Evolutionary conservation across 2,888 invertebrate species (phyloP).

Genomic region (Pterostichus madidus): DNA sequence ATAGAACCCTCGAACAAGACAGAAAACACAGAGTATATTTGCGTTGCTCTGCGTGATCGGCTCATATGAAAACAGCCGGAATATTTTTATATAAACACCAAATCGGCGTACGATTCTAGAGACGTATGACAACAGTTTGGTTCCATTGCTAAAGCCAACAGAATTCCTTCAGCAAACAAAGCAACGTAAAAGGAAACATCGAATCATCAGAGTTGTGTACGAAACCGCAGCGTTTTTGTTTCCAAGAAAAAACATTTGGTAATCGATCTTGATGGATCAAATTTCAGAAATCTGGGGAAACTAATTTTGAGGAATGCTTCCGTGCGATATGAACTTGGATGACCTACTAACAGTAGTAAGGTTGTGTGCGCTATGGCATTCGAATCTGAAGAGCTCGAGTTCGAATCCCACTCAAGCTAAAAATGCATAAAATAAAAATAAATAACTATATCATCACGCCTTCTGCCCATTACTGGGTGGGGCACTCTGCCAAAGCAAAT

Average conservation of each 20-base stretch:
- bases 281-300: slow-evolving; percentile 28
- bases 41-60: slow-evolving; percentile 20
- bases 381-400: too few species aligned
- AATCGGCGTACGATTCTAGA: slow-evolving; percentile 8
- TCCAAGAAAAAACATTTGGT: slow-evolving; percentile 37
- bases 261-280: slow-evolving; percentile 33
- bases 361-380: too few species aligned
- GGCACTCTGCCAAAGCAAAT: too few species aligned
- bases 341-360: too few species aligned
- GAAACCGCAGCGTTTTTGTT: slow-evolving; percentile 35
- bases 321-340: background rate
- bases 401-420: too few species aligned
- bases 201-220: slow-evolving; percentile 33
- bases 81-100: slow-evolving; percentile 43
- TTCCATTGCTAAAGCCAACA: slow-evolving; percentile 48
- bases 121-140: slow-evolving; percentile 42
- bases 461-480: too few species aligned
- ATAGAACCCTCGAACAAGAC: slow-evolving; percentile 4
- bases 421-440: too few species aligned
- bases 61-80: slow-evolving; percentile 10
- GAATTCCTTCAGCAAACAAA: slow-evolving; percentile 25
- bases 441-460: too few species aligned
- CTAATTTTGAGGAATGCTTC: slow-evolving; percentile 22
- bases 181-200: background rate
- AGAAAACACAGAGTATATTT: slow-evolving; percentile 12